Conservation (phyloP, 1,140 invertebrate genomes). For the Gryon sp. region DNA sequence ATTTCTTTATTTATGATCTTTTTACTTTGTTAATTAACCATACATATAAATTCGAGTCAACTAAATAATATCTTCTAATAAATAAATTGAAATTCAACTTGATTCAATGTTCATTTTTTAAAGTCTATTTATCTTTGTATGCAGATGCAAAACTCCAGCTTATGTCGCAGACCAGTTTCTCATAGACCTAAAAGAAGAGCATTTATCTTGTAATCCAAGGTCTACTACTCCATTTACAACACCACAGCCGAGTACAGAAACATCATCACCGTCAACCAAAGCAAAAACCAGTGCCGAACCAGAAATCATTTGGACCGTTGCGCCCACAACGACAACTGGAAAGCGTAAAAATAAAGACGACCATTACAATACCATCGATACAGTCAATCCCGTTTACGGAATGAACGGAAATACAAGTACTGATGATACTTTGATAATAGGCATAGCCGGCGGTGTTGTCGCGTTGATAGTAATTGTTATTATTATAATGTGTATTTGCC, state of each 20-base stretch:
- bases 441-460: constrained; percentile 94
- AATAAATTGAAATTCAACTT: too few species aligned
- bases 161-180: constrained; percentile 84
- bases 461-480: constrained; percentile 93
- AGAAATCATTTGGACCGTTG: constrained; percentile 92
- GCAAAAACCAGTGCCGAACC: constrained; percentile 84
- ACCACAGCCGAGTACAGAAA: constrained; percentile 72
- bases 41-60: too few species aligned
- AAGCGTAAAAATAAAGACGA: constrained; percentile 81
- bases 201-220: constrained; percentile 85
- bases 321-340: constrained; percentile 81
- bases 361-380: constrained; percentile 81
- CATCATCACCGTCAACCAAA: constrained; percentile 72
- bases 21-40: too few species aligned
- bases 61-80: too few species aligned
- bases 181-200: constrained; percentile 87
- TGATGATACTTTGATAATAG: constrained; percentile 94
- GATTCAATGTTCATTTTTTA: not conserved
- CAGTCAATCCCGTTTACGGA: constrained; percentile 71
- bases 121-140: constrained; percentile 62
- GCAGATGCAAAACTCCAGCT: constrained; percentile 83
- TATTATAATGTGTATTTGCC: constrained; percentile 92
- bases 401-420: constrained; percentile 83
- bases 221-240: constrained; percentile 78
- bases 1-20: not conserved